Evolutionary conservation across 1,140 invertebrate genomes (phyloP).

Genomic region (Leptinotarsa defecta): DNA sequence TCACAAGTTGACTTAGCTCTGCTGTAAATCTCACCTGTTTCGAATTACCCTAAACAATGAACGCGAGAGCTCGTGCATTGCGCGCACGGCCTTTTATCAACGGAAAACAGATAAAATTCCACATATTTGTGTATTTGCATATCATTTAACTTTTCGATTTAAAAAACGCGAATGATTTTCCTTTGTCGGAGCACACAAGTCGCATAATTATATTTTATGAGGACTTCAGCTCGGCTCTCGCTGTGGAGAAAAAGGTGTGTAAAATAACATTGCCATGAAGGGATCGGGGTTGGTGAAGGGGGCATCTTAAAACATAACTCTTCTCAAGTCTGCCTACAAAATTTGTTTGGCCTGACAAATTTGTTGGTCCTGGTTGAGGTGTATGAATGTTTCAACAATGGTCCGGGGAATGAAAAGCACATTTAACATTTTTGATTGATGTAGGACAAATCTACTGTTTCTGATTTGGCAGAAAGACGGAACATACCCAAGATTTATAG

Average conservation of each 20-base stretch:
- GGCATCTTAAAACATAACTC: neutral
- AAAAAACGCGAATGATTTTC: slow-evolving; percentile 39
- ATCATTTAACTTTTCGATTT: slow-evolving; percentile 34
- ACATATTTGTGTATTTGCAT: slow-evolving; percentile 25
- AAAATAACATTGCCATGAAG: slow-evolving; percentile 31
- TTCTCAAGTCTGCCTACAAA: neutral
- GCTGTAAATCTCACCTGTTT: slow-evolving; percentile 53
- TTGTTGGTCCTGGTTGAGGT: neutral
- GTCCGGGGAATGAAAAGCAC: too few relatives aligned
- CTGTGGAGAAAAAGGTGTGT: slow-evolving; percentile 55
- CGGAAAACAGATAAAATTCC: slow-evolving; percentile 36
- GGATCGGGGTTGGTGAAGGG: neutral
- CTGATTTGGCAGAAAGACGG: too few relatives aligned
- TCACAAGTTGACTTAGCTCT: neutral
- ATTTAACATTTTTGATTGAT: too few relatives aligned
- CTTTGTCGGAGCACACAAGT: slow-evolving; percentile 44
- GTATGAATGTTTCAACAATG: neutral
- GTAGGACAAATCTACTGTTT: too few relatives aligned
- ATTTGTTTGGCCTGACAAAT: neutral
- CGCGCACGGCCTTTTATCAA: slow-evolving; percentile 49
- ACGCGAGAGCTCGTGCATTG: slow-evolving; percentile 55
- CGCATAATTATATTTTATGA: slow-evolving; percentile 52
- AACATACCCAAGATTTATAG: too few relatives aligned
- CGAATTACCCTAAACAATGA: slow-evolving; percentile 50
- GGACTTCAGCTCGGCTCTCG: slow-evolving; percentile 49